phyloP scores from a whole-genome alignment of 2,797 vertebrate species.

The Platyrinchus mystaceus region DNA sequence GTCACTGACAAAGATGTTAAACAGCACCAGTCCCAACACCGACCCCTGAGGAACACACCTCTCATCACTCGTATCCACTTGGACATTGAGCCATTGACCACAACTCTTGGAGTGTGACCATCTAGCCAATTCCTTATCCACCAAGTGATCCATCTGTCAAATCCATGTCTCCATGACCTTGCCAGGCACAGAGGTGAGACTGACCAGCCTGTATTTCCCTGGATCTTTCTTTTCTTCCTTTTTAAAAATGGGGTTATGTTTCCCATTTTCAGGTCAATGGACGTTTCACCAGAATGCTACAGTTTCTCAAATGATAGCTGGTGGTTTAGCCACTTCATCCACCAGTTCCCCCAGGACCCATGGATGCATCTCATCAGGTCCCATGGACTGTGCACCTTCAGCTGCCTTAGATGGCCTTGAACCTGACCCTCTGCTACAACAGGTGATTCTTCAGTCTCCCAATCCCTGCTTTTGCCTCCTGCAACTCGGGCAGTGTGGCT shows the following conservation, averaged over 20 bases:
- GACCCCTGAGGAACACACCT: neutral
- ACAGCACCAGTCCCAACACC: neutral
- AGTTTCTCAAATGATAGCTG: neutral
- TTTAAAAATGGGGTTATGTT: neutral
- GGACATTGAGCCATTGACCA: neutral
- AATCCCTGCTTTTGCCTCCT: neutral
- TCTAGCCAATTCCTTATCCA: neutral
- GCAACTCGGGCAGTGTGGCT: neutral
- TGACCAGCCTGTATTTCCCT: neutral
- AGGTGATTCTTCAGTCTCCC: neutral
- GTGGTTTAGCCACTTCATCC: neutral
- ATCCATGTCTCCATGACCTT: neutral
- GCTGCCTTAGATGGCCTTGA: neutral
- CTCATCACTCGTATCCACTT: neutral
- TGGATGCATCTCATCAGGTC: neutral
- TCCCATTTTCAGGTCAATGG: neutral
- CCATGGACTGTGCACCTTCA: neutral
- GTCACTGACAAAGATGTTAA: neutral
- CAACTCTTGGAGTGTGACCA: neutral
- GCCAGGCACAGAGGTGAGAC: neutral
- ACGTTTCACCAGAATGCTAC: neutral
- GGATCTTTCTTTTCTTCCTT: neutral
- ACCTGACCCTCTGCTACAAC: neutral
- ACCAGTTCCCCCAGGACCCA: neutral
- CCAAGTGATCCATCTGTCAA: neutral